These are phyloP conservation scores for Steromphala cineraria DNA, from an alignment of 2,888 invertebrate genomes.

Conservation along the genomic window DNA sequence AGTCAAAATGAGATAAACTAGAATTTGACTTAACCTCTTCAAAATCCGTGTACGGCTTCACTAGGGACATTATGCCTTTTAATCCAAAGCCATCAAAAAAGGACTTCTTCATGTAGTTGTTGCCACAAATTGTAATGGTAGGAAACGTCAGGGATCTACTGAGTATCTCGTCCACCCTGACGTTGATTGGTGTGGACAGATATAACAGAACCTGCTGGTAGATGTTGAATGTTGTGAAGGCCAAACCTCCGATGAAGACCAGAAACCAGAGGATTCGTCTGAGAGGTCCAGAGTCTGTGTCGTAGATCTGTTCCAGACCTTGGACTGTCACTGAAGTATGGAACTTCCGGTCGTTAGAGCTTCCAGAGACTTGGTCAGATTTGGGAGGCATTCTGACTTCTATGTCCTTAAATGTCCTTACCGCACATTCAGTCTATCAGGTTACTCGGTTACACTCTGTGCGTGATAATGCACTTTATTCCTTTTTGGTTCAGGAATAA, in stretches of 20 bases:
- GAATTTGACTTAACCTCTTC: not conserved
- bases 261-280: not conserved
- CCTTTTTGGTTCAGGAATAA: too few species aligned
- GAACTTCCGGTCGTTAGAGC: not conserved
- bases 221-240: not conserved
- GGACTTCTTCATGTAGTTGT: not conserved
- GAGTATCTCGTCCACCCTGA: not conserved
- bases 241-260: not conserved
- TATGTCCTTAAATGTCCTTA: too few species aligned
- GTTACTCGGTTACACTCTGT: too few species aligned
- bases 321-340: not conserved
- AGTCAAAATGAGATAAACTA: too few species aligned
- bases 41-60: not conserved
- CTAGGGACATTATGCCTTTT: too few species aligned
- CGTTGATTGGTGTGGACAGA: not conserved
- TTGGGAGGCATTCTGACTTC: not conserved
- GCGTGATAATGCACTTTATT: too few species aligned
- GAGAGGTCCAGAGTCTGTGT: not conserved
- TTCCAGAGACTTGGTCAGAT: not conserved
- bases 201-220: not conserved
- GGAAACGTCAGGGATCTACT: not conserved
- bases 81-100: too few species aligned
- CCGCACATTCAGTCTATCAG: too few species aligned
- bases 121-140: not conserved
- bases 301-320: not conserved